Evolutionary conservation across 1,140 invertebrate species (phyloP), one percentile per base, ranked within the genome.

Genomic region (Pogonomyrmex californicus): DNA sequence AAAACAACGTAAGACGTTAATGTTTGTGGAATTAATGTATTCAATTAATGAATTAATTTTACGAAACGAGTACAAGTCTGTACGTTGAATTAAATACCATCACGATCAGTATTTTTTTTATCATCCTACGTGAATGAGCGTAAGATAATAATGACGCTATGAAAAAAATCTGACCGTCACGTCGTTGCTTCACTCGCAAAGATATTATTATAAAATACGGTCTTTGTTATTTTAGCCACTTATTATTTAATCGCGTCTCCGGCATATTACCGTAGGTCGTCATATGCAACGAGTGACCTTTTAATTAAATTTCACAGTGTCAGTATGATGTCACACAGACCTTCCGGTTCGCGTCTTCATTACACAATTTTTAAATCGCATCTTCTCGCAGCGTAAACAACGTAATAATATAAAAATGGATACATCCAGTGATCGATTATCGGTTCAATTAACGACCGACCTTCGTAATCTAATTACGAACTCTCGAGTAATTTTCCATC

Each of bases 331-430:
- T 75, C 54, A 83, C 66, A 41, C 2, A 44, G 12, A 36, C 63
- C 47, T 81, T 81, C 63, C 63, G 47, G 77, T 36, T 82, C 66
- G 66, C 47, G 30, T 82, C 30, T 23, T 58, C 54, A 49, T 75
- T 83, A 60, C 54, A 75, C 79, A 75, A 73, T 83, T 83, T 73
- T 73, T 44, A 75, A 73, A 83, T 75, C 10, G 5, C 36, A 38
- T 14, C 54, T 47, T 12, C 30, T 6, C 33, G 65, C 38, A 33
- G 41, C 10, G 66, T 73, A 82, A 82, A 82, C 79, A 82, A 82
- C 66, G 66, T 73, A 75, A 73, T 73, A n/a, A 56, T 75, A 30
- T 83, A 83, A 83, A 83, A 83, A 73, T 83, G 66, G 54, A 82
- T n/a, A n/a, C 33, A 54, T 47, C 7, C 14, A 58, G 65, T 33